A percentile compares a stretch with the other conserved stretches of the same genome.
Conservation (phyloP, 2,888 invertebrate genomes). For the Buathra laborator region DNA sequence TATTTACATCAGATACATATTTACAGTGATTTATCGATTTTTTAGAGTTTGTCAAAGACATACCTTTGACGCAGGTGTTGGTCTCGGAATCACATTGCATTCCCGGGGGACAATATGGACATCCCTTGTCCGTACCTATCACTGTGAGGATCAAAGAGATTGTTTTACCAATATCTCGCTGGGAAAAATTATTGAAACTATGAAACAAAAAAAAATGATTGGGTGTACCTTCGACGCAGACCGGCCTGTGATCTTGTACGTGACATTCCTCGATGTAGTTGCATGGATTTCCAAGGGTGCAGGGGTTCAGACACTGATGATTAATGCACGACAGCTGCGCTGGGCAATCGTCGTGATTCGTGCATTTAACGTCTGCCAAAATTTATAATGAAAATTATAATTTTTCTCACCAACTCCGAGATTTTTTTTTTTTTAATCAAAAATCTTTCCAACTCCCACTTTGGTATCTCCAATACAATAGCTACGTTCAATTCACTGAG, state of each 20-base stretch:
- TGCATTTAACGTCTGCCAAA: constrained; percentile 91
- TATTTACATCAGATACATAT: constrained; percentile 83
- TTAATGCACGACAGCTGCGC: constrained; percentile 92
- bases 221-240: constrained; percentile 91
- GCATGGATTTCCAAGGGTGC: constrained; percentile 91
- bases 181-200: neutral
- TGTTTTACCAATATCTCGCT: neutral
- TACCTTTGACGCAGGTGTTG: constrained; percentile 94
- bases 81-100: constrained; percentile 92
- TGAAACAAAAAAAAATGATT: neutral
- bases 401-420: constrained; percentile 52
- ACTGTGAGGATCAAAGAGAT: constrained; percentile 64
- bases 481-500: constrained; percentile 42
- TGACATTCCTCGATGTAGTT: constrained; percentile 91
- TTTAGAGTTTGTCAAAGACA: constrained; percentile 69
- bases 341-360: constrained; percentile 92
- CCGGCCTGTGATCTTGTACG: constrained; percentile 93
- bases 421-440: neutral
- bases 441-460: constrained; percentile 17
- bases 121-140: constrained; percentile 72
- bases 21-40: constrained; percentile 73
- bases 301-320: constrained; percentile 93
- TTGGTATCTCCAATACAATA: constrained; percentile 9
- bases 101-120: constrained; percentile 91
- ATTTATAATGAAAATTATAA: constrained; percentile 65